Percentiles rank a stretch among this genome's conserved stretches.
Conservation (phyloP, 2,888 invertebrate species). For the Luperina testacea region DNA sequence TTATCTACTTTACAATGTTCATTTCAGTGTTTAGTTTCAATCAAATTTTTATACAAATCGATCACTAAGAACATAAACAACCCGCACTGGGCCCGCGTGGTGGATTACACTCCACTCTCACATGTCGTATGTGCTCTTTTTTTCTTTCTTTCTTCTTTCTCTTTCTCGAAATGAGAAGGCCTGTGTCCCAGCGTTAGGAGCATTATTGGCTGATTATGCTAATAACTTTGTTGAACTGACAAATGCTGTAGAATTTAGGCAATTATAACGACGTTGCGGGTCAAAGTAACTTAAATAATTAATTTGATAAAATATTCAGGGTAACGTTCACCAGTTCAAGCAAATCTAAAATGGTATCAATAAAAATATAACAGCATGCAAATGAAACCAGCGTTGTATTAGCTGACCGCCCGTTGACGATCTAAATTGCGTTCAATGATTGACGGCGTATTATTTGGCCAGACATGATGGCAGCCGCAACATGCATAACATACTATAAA, state of each 20-base stretch:
- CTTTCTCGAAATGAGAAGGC: background rate
- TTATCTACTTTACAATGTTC: background rate
- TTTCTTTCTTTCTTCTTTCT: too few species aligned
- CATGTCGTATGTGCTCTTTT: too few species aligned
- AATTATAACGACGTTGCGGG: background rate
- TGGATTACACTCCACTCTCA: background rate
- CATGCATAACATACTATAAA: slow-evolving; percentile 7
- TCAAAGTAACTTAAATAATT: background rate
- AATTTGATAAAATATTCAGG: background rate
- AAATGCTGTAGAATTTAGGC: background rate
- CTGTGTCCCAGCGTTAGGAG: background rate
- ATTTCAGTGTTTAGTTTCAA: background rate
- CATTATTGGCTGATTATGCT: background rate
- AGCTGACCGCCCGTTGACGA: slow-evolving; percentile 20
- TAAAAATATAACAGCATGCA: slow-evolving; percentile 20
- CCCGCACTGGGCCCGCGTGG: too few species aligned
- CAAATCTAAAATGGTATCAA: slow-evolving; percentile 2
- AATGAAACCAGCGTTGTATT: slow-evolving; percentile 13
- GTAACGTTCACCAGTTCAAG: background rate
- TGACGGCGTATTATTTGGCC: slow-evolving; percentile 53
- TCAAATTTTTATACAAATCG: background rate
- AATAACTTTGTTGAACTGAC: background rate
- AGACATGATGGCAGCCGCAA: slow-evolving; percentile 12
- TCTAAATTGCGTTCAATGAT: slow-evolving; percentile 43
- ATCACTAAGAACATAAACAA: too few species aligned